Evolutionary conservation across 2,888 invertebrate genomes (phyloP).

Genomic region (Sarcophaga carnaria): DNA sequence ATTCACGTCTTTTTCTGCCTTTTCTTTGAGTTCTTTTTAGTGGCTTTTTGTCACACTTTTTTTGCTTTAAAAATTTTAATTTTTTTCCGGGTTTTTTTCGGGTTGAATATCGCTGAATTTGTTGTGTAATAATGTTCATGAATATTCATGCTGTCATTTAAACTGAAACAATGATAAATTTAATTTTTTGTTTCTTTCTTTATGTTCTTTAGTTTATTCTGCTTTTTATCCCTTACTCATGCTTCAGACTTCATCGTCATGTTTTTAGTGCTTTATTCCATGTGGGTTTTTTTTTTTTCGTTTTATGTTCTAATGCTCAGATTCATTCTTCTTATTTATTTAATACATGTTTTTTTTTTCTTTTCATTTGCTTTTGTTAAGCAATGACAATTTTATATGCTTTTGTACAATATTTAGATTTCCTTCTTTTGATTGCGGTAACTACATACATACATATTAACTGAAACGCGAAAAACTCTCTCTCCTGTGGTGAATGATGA

Average conservation of each 20-base stretch:
- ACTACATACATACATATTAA: too few species aligned
- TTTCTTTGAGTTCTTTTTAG: conserved; percentile 32
- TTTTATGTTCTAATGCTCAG: background rate
- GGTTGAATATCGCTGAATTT: conserved; percentile 29
- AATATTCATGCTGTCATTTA: conserved; percentile 69
- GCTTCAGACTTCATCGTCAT: background rate
- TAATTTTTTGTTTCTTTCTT: conserved; percentile 31
- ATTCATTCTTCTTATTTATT: background rate
- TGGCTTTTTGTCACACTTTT: conserved; percentile 45
- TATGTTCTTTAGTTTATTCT: background rate
- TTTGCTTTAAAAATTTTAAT: conserved; percentile 43
- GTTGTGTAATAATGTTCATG: conserved; percentile 69
- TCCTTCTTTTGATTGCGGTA: too few species aligned
- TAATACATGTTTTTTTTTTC: background rate
- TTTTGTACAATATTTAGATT: too few species aligned
- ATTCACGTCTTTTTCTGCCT: background rate
- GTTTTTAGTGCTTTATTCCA: background rate
- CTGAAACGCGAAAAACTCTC: too few species aligned
- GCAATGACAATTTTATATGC: too few species aligned
- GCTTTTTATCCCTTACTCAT: background rate
- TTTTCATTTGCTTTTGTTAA: too few species aligned
- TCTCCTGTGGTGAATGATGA: conserved; percentile 39
- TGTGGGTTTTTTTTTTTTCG: too few species aligned
- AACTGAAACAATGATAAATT: conserved; percentile 69
- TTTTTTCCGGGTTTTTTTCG: background rate